These are phyloP conservation scores for Holothuria glaberrima DNA, from an alignment of 35 echinoderm and acorn worm genomes.

Conservation along the genomic window DNA sequence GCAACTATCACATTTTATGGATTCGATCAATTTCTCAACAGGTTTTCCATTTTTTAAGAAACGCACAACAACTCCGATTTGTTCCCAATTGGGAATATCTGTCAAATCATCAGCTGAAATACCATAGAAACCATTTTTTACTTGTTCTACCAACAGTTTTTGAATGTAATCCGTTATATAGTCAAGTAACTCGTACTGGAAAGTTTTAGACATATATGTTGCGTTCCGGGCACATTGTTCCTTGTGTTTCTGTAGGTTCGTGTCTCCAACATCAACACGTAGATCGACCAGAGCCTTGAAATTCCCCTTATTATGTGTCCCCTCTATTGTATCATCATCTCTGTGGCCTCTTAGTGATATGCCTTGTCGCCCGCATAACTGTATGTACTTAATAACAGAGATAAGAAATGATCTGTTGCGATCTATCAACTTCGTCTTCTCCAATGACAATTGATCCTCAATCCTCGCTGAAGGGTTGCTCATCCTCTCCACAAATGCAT, in stretches of 20 bases:
- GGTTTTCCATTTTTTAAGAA: conserved; percentile 40
- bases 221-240: conserved; percentile 12
- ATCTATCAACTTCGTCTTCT: background rate
- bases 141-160: background rate
- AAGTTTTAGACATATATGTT: conserved; percentile 11
- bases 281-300: conserved; percentile 28
- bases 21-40: conserved; percentile 45
- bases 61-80: conserved; percentile 30
- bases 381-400: conserved; percentile 30
- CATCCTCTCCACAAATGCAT: background rate
- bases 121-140: background rate
- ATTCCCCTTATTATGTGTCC: background rate
- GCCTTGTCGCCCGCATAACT: conserved; percentile 51
- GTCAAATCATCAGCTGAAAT: conserved; percentile 22
- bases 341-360: conserved; percentile 53
- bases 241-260: background rate
- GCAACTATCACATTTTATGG: conserved; percentile 40
- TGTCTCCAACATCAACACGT: background rate
- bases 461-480: background rate
- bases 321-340: too few species aligned
- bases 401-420: background rate
- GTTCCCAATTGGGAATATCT: conserved; percentile 36
- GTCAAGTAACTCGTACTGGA: conserved; percentile 32
- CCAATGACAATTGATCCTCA: background rate
- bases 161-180: conserved; percentile 36